Evolutionary conservation across 2,888 invertebrate genomes (phyloP), one percentile per base, ranked within the genome.

Genomic region (Trisateles emortualis): DNA sequence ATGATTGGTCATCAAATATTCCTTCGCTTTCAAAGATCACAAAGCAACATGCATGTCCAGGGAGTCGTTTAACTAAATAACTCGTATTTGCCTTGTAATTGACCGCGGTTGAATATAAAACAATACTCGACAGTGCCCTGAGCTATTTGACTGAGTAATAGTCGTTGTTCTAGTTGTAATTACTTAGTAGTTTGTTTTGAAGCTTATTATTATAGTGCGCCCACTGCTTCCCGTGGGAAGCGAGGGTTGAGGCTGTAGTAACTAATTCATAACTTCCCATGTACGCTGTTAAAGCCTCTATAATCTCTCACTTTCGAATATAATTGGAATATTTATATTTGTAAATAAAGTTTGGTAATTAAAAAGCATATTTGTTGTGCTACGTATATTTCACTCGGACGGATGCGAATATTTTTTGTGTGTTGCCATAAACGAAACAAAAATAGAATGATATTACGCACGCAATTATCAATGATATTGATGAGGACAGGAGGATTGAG

Each of bases 121-220:
- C 72, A 77, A 76, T 76, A 77, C 58, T 70, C 72, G 72, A 78
- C 77, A 77, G 54, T 65, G 82, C 82, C 83, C 83, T 79, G 73
- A 87, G 86, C 83, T 86, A 82, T 88, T 88, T 88, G 81, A 86
- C 80, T 79, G 77, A 83, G 78, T 86, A 86, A 85, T 87, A 79
- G 83, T 73, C 72, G 83, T 85, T 85, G 85, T 86, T 88, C 84
- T 83, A 82, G 84, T 81, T 85, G 76, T 91, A 89, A 90, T 90
- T 90, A 88, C 86, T 88, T 86, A 69, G 83, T 84, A 87, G 86
- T 88, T 91, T 88, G 87, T 88, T 88, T 80, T 81, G 79, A 82
- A 84, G 83, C 84, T 83, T 89, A 86, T 88, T 87, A 88, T 88
- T 85, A 88, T 72, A 71, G 76, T 76, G 70, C 80, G 82, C 76